phyloP scores from a whole-genome alignment of 2,797 vertebrate genomes.

The Anguilla marmorata region DNA sequence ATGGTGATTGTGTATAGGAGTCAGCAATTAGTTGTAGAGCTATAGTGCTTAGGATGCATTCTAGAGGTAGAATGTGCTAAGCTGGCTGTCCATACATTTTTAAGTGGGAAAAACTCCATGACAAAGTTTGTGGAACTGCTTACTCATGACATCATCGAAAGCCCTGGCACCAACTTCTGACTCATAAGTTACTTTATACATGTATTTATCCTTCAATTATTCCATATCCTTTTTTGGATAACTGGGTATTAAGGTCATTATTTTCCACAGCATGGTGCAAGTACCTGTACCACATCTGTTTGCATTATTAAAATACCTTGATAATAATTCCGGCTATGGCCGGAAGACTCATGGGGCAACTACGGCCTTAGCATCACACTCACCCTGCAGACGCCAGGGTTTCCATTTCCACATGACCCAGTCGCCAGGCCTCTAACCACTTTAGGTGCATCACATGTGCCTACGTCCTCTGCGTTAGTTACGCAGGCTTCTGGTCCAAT shows the following conservation, averaged over 20 bases:
- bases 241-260: neutral
- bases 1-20: neutral
- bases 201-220: neutral
- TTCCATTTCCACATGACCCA: neutral
- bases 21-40: neutral
- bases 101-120: neutral
- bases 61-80: neutral
- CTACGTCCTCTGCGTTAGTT: neutral
- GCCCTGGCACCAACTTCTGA: neutral
- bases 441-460: neutral
- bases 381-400: neutral
- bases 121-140: neutral
- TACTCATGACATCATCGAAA: neutral
- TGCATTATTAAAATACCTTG: neutral
- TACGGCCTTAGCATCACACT: neutral
- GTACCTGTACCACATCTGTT: neutral
- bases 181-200: neutral
- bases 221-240: neutral
- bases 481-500: neutral
- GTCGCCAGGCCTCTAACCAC: neutral
- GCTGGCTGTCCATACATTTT: constrained; percentile 3
- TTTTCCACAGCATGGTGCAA: neutral
- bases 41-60: neutral
- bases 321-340: neutral
- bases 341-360: neutral